phyloP scores from a whole-genome alignment of 92 coral and sea anemone genomes.

The Siderastrea siderea region DNA sequence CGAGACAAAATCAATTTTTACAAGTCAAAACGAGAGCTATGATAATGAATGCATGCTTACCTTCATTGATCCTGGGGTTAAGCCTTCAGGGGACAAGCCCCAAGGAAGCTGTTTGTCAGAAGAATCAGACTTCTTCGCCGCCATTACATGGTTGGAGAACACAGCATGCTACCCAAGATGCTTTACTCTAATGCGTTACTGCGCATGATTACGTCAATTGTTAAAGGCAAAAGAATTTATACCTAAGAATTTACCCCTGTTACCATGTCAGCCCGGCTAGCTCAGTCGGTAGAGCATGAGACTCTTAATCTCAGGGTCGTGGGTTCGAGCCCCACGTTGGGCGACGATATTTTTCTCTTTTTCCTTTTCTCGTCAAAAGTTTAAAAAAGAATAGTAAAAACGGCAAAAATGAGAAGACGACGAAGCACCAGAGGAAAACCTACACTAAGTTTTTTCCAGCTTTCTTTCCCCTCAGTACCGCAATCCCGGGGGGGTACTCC shows the following conservation, averaged over 20 bases:
- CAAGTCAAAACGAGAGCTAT: neutral
- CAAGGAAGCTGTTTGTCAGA: constrained; percentile 83
- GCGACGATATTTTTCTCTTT: constrained; percentile 32
- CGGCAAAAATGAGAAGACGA: too few species aligned
- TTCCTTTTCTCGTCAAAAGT: neutral
- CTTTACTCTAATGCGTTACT: neutral
- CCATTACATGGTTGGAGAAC: constrained; percentile 59
- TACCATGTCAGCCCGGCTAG: constrained; percentile 81
- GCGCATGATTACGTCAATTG: constrained; percentile 4
- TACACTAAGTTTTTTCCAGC: too few species aligned
- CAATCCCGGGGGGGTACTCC: too few species aligned
- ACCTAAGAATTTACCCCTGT: accelerated
- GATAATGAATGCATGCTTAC: constrained; percentile 36
- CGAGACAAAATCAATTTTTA: neutral
- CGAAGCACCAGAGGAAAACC: too few species aligned
- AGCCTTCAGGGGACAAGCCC: constrained; percentile 93
- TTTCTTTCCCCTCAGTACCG: too few species aligned
- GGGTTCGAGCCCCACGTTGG: constrained; percentile 99
- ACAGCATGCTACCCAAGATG: constrained; percentile 49
- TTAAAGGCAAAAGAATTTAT: neutral
- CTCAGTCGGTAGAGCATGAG: constrained; percentile 99
- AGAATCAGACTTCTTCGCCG: constrained; percentile 72
- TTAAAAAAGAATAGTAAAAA: too few species aligned
- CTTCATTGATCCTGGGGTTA: constrained; percentile 93
- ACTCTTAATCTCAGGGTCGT: constrained; percentile 99